Base-by-base conservation (phyloP, 2,888 invertebrate genomes). In the Coleophora deauratella region DNA sequence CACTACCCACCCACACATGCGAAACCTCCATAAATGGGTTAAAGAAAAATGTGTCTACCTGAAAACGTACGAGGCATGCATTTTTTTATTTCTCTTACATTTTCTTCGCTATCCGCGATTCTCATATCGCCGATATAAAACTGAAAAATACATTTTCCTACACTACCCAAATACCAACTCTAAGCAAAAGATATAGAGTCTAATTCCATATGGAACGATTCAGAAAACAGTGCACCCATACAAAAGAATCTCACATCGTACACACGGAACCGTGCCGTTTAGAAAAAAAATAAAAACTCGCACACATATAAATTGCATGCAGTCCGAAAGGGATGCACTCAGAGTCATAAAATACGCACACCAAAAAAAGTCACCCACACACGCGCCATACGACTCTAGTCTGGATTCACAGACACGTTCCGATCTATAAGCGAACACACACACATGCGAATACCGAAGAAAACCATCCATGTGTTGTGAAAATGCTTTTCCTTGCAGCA, bases 11-110 rank as follows among this genome's bases (percentile, higher is more conserved):
- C 60, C 77, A 73, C 79, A 68, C 73, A 74, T 65, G 66, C 58
- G 59, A 63, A 61, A 66, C 60, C 65, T 61, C 72, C 78, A 82
- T 84, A 84, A 84, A 84, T 82, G 78, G 82, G 84, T 85, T 85
- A 84, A 80, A 82, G 82, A 84, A 81, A 84, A 82, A 84, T 85
- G 85, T 85, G 84, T 85, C 85, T 85, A 85, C 85, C 84, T 85
- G 85, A 80, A 80, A 82, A 82, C 77, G 74, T 82, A 84, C 82
- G 84, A 81, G 80, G 82, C 76, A 77, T 67, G 69, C 68, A 71
- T 74, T 80, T 84, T 80, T 84, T 84, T 82, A 73, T 74, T 80
- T 73, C 62, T 66, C 74, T 69, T 75, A 74, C 82, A 80, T 84
- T 84, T 84, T 84, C 82, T 84, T 82, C 78, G 77, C 81, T 72